phyloP scores from a whole-genome alignment of 2,113 vertebrate species.

The Phasianus colchicus region DNA sequence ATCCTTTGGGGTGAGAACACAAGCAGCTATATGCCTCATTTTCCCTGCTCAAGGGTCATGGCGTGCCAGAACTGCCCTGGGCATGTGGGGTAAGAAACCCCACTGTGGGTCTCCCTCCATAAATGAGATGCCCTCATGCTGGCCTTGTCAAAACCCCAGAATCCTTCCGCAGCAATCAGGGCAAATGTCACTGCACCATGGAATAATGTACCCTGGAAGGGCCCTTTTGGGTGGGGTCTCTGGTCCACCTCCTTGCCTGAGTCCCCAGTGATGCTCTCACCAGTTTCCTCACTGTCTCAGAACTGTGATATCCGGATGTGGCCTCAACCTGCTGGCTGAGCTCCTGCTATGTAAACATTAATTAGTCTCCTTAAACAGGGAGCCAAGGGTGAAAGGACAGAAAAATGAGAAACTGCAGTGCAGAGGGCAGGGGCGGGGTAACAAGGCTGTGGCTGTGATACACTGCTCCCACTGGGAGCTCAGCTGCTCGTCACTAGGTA shows the following conservation, averaged over 20 bases:
- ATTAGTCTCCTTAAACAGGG: slow-evolving; percentile 19
- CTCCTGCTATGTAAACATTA: slow-evolving; percentile 48
- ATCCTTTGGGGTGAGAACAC: slow-evolving; percentile 87
- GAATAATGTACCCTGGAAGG: neutral
- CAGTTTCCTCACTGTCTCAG: neutral
- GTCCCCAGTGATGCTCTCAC: neutral
- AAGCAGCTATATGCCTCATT: rapidly evolving
- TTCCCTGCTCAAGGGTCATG: neutral
- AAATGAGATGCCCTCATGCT: neutral
- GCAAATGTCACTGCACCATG: neutral
- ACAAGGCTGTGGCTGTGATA: no score
- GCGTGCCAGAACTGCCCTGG: neutral
- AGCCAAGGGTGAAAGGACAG: slow-evolving; percentile 48
- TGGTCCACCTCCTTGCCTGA: neutral
- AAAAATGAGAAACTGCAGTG: neutral
- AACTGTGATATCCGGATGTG: rapidly evolving
- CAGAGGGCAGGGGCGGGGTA: neutral
- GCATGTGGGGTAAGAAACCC: neutral
- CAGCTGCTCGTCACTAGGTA: neutral
- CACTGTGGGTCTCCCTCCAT: neutral
- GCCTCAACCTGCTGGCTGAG: neutral
- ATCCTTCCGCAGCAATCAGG: rapidly evolving
- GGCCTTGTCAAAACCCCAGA: neutral
- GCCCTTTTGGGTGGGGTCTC: neutral
- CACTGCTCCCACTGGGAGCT: neutral